These are phyloP conservation scores for Kryptolebias ocellatus DNA, from an alignment of 2,797 vertebrate species.

Conservation along the genomic window DNA sequence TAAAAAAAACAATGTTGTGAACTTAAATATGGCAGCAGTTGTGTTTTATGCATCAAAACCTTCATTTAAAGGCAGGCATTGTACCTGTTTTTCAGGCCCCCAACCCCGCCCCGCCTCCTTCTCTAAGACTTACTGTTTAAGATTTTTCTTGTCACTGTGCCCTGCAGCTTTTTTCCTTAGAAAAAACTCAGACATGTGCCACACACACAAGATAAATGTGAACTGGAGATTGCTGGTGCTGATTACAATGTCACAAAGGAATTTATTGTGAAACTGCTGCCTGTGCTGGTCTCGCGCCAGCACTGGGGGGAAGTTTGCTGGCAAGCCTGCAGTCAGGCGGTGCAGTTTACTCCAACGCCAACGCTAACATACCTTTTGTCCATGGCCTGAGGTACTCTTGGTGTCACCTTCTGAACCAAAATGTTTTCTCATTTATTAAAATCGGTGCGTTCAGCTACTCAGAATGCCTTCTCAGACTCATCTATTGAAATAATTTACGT, in stretches of 20 bases:
- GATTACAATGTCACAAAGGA: conserved; percentile 67
- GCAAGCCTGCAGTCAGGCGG: conserved; percentile 35
- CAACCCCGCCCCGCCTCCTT: conserved; percentile 6
- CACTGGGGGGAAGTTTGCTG: conserved; percentile 20
- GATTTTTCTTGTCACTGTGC: conserved; percentile 63
- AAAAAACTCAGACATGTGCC: conserved; percentile 38
- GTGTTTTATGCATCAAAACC: not conserved
- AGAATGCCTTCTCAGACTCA: conserved; percentile 5
- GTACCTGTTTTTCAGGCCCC: conserved; percentile 64
- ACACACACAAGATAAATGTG: conserved; percentile 58
- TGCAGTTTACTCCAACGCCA: conserved; percentile 15
- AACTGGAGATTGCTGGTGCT: conserved; percentile 51
- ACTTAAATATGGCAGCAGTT: not conserved
- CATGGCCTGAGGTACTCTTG: conserved; percentile 38
- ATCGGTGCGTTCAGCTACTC: not conserved
- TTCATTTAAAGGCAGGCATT: conserved; percentile 16
- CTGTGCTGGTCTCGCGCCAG: conserved; percentile 45
- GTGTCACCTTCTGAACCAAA: conserved; percentile 12
- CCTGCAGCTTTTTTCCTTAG: conserved; percentile 43
- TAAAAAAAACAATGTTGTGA: not conserved
- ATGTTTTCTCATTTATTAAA: conserved; percentile 2
- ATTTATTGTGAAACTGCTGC: conserved; percentile 71
- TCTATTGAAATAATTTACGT: not conserved
- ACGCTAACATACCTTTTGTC: conserved; percentile 30
- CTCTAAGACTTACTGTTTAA: conserved; percentile 59